Base-by-base conservation (phyloP, 2,113 vertebrate species). In the Phalacrocorax brasilianus region DNA sequence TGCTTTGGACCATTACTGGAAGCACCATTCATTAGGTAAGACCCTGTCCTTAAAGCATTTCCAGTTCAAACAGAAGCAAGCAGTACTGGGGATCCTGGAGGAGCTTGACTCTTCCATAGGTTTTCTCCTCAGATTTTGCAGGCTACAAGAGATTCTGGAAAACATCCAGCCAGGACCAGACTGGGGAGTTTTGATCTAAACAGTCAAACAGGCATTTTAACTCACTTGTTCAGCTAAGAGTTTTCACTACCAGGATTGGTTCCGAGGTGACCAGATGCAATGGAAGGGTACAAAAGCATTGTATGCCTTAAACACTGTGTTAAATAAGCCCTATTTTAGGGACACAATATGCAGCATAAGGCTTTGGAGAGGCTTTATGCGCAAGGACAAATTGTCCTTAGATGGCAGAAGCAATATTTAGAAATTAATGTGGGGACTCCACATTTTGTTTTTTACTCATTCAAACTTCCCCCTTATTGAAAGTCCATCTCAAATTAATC, bases 141-240 rank as follows among this genome's bases (percentile, higher is more conserved):
- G 58, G 18, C 28, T 82, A 42, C 26, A 28, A 38, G 62, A 72
- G 38, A 71, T 61, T 33, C 3, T 65, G 49, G 50, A 89, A 79
- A 72, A 75, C 5, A 59, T 42, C 17, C 6, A 58, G 5, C 38
- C n/a, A n/a, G 70, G 55, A 88, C 19, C 27, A 88, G 35, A 50
- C 14, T 26, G 0, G 0, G 10, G 10, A 27, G 6, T 86, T 28
- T 71, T 63, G 16, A 75, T 67, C 23, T 44, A 38, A 87, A 63
- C 24, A 42, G 32, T 26, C 35, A 35, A 74, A 89, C n/a, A 74
- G 44, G 9, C 70, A 59, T 66, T 84, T 84, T 77, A 81, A 82
- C 17, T 28, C 6, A 12, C 14, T 83, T 42, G 14, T 53, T 67
- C 56, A 59, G 35, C 38, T 67, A 35, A 78, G 24, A 58, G 21